Evolutionary conservation across 2,888 invertebrate species (phyloP).

Genomic region (Rosalia funebris): DNA sequence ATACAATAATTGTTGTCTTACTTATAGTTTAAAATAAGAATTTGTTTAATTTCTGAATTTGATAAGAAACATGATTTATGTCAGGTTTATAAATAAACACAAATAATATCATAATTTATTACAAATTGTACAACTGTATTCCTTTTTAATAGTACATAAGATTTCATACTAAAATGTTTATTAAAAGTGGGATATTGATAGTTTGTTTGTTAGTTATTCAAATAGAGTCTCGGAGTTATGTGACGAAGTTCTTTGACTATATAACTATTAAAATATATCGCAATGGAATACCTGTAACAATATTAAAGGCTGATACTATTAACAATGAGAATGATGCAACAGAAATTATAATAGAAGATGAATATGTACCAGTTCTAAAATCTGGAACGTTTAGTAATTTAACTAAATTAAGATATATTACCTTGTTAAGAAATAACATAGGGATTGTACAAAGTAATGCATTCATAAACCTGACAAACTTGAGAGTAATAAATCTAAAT

Average conservation of each 20-base stretch:
- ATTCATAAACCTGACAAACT: slow-evolving; percentile 39
- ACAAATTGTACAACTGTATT: too few species aligned
- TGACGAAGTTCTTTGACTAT: slow-evolving; percentile 24
- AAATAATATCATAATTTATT: too few species aligned
- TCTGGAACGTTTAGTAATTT: slow-evolving; percentile 40
- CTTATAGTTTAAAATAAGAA: too few species aligned
- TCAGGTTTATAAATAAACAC: too few species aligned
- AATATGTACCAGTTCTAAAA: slow-evolving; percentile 39
- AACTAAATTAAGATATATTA: slow-evolving; percentile 37
- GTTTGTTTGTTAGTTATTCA: background rate
- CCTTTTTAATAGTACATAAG: too few species aligned
- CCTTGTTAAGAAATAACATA: slow-evolving; percentile 33
- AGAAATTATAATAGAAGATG: slow-evolving; percentile 44
- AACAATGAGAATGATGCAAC: slow-evolving; percentile 34
- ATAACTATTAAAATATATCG: slow-evolving; percentile 27
- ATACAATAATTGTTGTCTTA: too few species aligned
- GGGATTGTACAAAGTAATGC: slow-evolving; percentile 35
- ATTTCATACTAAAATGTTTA: too few species aligned
- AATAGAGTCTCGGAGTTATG: background rate
- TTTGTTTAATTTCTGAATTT: too few species aligned
- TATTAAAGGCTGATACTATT: slow-evolving; percentile 33
- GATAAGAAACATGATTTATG: too few species aligned
- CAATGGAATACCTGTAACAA: slow-evolving; percentile 20
- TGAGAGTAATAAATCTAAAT: slow-evolving; percentile 39
- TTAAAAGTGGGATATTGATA: background rate